phyloP scores from a whole-genome alignment of 2,113 vertebrate species.

The Bujurquina vittata region DNA sequence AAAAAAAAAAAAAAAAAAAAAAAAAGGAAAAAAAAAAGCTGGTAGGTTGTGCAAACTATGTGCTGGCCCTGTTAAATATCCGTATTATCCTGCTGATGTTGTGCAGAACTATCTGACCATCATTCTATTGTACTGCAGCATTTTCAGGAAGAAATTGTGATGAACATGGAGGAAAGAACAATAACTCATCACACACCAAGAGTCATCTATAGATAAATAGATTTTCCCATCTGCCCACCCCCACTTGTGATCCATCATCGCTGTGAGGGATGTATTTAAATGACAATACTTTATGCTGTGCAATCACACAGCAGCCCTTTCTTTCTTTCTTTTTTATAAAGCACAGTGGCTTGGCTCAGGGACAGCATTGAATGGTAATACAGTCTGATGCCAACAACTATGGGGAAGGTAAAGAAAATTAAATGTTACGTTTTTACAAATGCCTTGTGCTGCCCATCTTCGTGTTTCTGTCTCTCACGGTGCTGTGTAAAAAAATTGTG shows the following conservation, averaged over 20 bases:
- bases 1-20: neutral
- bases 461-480: neutral
- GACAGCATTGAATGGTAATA: constrained; percentile 37
- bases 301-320: constrained; percentile 68
- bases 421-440: neutral
- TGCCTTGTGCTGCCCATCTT: neutral
- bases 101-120: neutral
- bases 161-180: constrained; percentile 68
- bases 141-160: constrained; percentile 55
- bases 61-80: constrained; percentile 22
- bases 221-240: constrained; percentile 5
- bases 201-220: constrained; percentile 61
- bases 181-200: constrained; percentile 51
- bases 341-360: constrained; percentile 48
- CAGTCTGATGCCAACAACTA: constrained; percentile 53
- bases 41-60: neutral
- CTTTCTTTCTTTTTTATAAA: constrained; percentile 73
- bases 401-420: constrained; percentile 69
- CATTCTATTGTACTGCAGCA: constrained; percentile 19
- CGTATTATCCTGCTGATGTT: constrained; percentile 47
- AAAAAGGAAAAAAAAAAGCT: neutral
- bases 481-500: neutral
- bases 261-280: constrained; percentile 63
- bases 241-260: constrained; percentile 49
- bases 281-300: constrained; percentile 79